Evolutionary conservation across 2,113 vertebrate species (phyloP).

Genomic region (Cyanocitta stelleri): DNA sequence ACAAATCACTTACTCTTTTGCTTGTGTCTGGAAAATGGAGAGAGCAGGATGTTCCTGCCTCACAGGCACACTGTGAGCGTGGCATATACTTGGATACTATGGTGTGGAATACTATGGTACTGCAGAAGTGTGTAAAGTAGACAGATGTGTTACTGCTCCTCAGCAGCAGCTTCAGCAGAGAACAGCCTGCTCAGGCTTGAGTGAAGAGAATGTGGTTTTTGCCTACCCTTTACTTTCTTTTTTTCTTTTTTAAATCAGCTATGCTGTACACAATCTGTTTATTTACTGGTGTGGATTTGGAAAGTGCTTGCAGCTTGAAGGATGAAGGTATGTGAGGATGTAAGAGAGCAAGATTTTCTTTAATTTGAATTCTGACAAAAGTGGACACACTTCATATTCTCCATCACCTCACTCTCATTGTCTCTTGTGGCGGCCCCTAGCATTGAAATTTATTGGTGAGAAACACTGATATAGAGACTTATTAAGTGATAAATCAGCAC

Average conservation of each 20-base stretch:
- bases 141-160: background rate
- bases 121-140: background rate
- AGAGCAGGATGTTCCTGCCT: background rate
- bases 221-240: background rate
- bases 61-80: background rate
- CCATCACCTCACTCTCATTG: background rate
- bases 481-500: background rate
- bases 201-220: background rate
- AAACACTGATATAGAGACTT: background rate
- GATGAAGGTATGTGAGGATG: background rate
- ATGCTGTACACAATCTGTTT: background rate
- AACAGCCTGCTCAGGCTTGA: background rate
- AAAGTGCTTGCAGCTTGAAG: background rate
- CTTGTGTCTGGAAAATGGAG: background rate
- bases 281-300: background rate
- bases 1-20: background rate
- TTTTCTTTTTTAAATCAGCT: background rate
- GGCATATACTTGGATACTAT: background rate
- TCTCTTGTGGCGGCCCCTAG: background rate
- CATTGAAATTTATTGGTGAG: background rate
- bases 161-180: background rate
- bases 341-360: background rate
- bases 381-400: background rate
- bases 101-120: background rate
- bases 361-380: background rate